Evolutionary conservation across 2,113 vertebrate genomes (phyloP).

Genomic region (Rhinolophus ferrumequinum): DNA sequence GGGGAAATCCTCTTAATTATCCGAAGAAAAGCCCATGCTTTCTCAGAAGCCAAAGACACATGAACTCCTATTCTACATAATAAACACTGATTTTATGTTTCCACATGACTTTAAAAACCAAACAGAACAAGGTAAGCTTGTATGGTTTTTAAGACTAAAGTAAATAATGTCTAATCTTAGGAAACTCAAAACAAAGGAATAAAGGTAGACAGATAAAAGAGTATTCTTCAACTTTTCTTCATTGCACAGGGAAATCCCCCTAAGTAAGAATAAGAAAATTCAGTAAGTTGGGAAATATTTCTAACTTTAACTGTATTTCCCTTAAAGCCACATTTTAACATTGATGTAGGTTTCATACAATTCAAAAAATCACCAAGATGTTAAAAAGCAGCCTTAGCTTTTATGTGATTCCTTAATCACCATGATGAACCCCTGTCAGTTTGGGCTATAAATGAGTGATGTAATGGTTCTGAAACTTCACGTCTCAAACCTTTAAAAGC

Average conservation of each 20-base stretch:
- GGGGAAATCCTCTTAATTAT: background rate
- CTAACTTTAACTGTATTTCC: conserved; percentile 13
- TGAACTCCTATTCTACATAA: background rate
- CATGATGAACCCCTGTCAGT: background rate
- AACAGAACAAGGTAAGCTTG: background rate
- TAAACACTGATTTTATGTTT: conserved; percentile 14
- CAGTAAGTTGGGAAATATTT: conserved; percentile 45
- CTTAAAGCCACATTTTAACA: conserved; percentile 43
- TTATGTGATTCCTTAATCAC: background rate
- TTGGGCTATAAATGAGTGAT: background rate
- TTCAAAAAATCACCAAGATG: conserved; percentile 15
- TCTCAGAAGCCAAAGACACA: conserved; percentile 13
- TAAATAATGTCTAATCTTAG: conserved; percentile 20
- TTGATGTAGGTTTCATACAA: background rate
- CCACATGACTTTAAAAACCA: background rate
- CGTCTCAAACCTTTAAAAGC: background rate
- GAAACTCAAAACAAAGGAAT: conserved; percentile 9
- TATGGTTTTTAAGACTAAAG: conserved; percentile 29
- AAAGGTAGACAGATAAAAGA: conserved; percentile 15
- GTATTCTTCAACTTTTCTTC: conserved; percentile 59
- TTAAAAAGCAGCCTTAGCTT: background rate
- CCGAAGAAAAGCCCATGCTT: conserved; percentile 8
- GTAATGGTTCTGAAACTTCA: background rate
- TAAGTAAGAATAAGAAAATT: conserved; percentile 59
- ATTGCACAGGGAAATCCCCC: conserved; percentile 39